Percentiles rank a stretch among this genome's conserved stretches.
Evolutionary conservation across 1,140 invertebrate species (phyloP).

Genomic region (Streblospio benedicti): DNA sequence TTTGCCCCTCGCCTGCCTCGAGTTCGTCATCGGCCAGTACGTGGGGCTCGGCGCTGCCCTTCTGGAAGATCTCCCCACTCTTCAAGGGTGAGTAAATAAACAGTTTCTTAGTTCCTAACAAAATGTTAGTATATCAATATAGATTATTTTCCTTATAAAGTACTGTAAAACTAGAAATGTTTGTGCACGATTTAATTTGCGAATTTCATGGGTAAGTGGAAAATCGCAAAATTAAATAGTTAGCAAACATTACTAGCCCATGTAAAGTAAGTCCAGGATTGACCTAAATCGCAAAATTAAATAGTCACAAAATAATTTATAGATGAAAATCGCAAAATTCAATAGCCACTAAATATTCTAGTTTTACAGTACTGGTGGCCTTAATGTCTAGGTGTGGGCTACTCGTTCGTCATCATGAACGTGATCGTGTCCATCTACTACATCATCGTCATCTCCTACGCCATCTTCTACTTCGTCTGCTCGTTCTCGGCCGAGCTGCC

Average conservation of each 20-base stretch:
- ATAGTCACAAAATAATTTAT: too few species aligned
- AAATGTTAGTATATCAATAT: conserved; percentile 12
- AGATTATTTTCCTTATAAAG: not conserved
- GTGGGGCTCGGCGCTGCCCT: not conserved
- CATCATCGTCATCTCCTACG: conserved; percentile 49
- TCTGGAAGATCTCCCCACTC: conserved; percentile 5
- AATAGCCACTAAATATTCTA: too few species aligned
- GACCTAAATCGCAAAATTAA: too few species aligned
- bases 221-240: too few species aligned
- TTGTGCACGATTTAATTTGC: too few species aligned
- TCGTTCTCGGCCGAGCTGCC: conserved; percentile 38
- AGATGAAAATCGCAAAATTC: too few species aligned
- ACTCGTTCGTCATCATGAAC: conserved; percentile 58
- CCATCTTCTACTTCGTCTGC: conserved; percentile 44
- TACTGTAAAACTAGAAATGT: not conserved
- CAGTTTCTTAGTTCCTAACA: too few species aligned
- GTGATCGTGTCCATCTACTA: conserved; percentile 48
- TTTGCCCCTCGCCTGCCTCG: conserved; percentile 17
- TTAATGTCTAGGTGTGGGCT: conserved; percentile 62
- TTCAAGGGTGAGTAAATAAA: conserved; percentile 7
- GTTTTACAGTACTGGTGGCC: too few species aligned
- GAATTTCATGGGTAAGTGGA: too few species aligned
- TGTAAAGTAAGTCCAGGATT: too few species aligned
- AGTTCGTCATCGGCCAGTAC: conserved; percentile 17
- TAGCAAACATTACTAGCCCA: too few species aligned